Percentiles rank a stretch among this genome's conserved stretches.
phyloP scores from a whole-genome alignment of 2,113 vertebrate species.

The Dermatemys mawii region DNA sequence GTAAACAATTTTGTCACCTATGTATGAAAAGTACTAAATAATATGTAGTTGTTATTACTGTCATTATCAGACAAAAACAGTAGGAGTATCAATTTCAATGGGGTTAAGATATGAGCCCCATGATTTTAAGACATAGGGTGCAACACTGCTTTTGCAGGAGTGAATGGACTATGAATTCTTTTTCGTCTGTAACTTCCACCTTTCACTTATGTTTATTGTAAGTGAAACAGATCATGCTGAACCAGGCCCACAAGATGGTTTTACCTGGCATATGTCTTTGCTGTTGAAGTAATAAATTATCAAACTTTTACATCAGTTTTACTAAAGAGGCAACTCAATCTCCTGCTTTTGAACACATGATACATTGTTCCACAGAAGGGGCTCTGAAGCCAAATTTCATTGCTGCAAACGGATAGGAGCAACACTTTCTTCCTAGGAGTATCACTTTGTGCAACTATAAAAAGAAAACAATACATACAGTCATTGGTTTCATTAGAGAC shows the following conservation, averaged over 20 bases:
- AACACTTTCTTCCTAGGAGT: neutral
- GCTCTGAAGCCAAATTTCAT: conserved; percentile 30
- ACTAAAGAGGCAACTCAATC: neutral
- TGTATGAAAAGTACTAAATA: neutral
- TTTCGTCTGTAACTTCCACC: conserved; percentile 25
- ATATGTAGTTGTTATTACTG: neutral
- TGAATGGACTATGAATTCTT: neutral
- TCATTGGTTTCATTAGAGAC: neutral
- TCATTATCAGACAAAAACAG: neutral
- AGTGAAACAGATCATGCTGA: conserved; percentile 20
- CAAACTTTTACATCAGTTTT: conserved; percentile 18
- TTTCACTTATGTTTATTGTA: conserved; percentile 45
- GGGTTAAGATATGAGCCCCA: neutral
- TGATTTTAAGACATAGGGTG: conserved; percentile 6
- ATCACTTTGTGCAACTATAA: neutral
- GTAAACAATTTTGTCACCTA: neutral
- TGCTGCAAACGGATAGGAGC: conserved; percentile 26
- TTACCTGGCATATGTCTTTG: conserved; percentile 13
- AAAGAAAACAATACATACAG: neutral
- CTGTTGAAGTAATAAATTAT: conserved; percentile 62
- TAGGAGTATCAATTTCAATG: neutral
- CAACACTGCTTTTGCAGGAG: conserved; percentile 2
- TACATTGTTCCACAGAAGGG: conserved; percentile 28
- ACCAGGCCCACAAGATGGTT: conserved; percentile 28
- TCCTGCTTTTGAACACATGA: conserved; percentile 22